A percentile compares a stretch with the other conserved stretches of the same genome.
phyloP scores from a whole-genome alignment of 2,797 vertebrate species.

The Eptatretus atami region DNA sequence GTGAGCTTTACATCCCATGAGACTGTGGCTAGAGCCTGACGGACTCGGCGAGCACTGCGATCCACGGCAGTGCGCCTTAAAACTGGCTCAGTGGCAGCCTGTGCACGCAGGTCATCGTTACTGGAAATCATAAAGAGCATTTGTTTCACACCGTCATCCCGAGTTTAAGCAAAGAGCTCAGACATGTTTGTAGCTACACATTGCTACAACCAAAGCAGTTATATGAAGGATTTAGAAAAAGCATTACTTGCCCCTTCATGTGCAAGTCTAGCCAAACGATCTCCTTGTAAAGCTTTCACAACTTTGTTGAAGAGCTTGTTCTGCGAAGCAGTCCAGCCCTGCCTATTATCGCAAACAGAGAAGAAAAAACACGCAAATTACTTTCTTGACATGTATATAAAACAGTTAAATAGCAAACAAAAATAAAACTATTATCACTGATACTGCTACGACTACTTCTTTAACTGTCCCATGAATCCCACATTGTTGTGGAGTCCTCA shows the following conservation, averaged over 20 bases:
- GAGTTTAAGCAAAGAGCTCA: too few relatives aligned
- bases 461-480: too few relatives aligned
- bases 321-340: constrained; percentile 60
- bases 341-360: constrained; percentile 17
- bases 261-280: constrained; percentile 55
- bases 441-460: too few relatives aligned
- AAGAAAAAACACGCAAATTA: background rate
- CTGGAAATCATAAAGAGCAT: background rate
- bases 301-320: constrained; percentile 96
- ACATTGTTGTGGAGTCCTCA: too few relatives aligned
- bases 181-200: too few relatives aligned
- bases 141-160: too few relatives aligned
- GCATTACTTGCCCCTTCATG: constrained; percentile 45
- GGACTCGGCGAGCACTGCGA: constrained; percentile 68
- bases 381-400: background rate
- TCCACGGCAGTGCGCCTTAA: constrained; percentile 62
- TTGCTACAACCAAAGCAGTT: too few relatives aligned
- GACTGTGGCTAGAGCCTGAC: constrained; percentile 58
- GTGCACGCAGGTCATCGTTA: background rate
- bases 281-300: constrained; percentile 61
- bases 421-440: too few relatives aligned
- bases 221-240: too few relatives aligned
- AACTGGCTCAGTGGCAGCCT: constrained; percentile 74
- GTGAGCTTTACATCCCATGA: constrained; percentile 76
- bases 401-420: too few relatives aligned